Evolutionary conservation across 2,797 vertebrate genomes (phyloP), one percentile per base, ranked within the genome.

Genomic region (Macropodus opercularis): DNA sequence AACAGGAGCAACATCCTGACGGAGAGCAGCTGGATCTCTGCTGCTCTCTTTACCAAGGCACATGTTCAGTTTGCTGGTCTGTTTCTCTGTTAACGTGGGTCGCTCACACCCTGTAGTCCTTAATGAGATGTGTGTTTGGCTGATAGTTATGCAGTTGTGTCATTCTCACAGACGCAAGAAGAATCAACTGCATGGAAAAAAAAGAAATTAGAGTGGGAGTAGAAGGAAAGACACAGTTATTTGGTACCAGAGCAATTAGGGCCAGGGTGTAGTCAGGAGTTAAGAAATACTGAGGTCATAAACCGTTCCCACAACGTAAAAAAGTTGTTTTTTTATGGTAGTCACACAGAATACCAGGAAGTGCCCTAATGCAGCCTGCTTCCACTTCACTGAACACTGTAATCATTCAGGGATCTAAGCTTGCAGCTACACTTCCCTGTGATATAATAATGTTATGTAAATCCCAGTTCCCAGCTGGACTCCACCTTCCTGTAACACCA

Each of bases 81-180:
- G 67, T 27, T 75, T 53, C 65, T 58, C 61, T n/a, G 26, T 48
- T 46, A 68, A 62, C 62, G 46, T 38, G 44, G 13, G 47, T 8
- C 15, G 3, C 19, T 62, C 51, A 24, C 40, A 50, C 7, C 22
- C 14, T 50, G 66, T 2, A 0, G 31, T 21, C 15, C 40, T 14
- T 58, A 61, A 36, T 83, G n/a, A 29, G n/a, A 42, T 46, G 31
- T 50, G 50, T 24, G 1, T 59, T 24, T 69, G 54, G 21, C 23
- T 27, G 42, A 11, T 7, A 58, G 62, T 53, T 63, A 39, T 52
- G 47, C 40, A 40, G 34, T 84, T 73, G 60, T 42, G 19, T 78
- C 63, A 66, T 18, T 2, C 11, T 18, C 40, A 18, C n/a, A 17
- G 14, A 38, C 44, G 1, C 10, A 36, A 48, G 6, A 54, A 44